Base-by-base conservation (phyloP, 2,113 vertebrate genomes). In the Paramisgurnus dabryanus region DNA sequence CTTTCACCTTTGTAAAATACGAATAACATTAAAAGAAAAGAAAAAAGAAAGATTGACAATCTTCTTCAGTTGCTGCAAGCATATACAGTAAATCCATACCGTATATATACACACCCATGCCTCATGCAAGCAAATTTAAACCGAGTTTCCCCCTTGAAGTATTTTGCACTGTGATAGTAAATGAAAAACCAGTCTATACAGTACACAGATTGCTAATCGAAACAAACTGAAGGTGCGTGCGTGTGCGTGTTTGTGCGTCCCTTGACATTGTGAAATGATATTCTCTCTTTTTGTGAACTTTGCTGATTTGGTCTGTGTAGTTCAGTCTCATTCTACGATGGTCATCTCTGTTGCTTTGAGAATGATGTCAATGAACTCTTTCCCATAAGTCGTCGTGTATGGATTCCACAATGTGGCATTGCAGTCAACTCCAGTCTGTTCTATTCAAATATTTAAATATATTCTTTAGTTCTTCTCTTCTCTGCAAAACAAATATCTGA, bases 131-230 rank as follows among this genome's bases (percentile, higher is more conserved):
- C 91, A 89, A 88, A 87, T 88, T 89, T 87, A 88, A 89, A 89
- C 63, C 79, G 86, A 84, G 81, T 83, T 88, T 88, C 77, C 85
- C 86, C 71, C 87, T 87, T 82, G 77, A 91, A 91, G 91, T 93
- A 91, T 92, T 93, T 94, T 93, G 92, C 92, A 93, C 93, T 93
- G 92, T 93, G 93, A 94, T 92, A 90, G 91, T 92, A 92, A 82
- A 92, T 90, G 88, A 90, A 91, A 90, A 91, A 88, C 89, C 88
- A 88, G 91, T 89, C 87, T 92, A 91, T 92, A 92, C 93, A 92
- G 89, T 93, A 92, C 89, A 91, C 91, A 91, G 89, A 90, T 92
- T 89, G 90, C 91, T 92, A 91, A 93, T 82, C 88, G 90, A 91
- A 90, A 91, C 90, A 85, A 93, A 89, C 89, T 92, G 92, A 90